A percentile compares a stretch with the other conserved stretches of the same genome.
Evolutionary conservation across 2,113 vertebrate species (phyloP).

Genomic region (Actinemys pallida): DNA sequence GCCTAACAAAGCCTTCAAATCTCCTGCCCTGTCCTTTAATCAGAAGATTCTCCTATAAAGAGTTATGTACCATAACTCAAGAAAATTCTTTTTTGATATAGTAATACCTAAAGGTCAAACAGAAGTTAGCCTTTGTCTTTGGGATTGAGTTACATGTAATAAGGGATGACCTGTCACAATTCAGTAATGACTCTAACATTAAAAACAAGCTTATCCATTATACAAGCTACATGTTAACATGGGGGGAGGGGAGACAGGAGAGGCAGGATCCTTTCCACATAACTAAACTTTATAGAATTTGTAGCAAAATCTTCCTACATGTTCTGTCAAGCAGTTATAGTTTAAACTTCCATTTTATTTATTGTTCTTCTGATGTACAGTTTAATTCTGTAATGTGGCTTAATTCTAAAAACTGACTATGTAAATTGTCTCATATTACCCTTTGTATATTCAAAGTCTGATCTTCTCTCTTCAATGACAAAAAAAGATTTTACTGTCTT

Average conservation of each 20-base stretch:
- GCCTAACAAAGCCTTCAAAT: background rate
- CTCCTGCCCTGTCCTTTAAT: background rate
- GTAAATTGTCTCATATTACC: too few species aligned
- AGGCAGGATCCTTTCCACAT: background rate
- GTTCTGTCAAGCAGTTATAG: background rate
- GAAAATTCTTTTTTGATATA: background rate
- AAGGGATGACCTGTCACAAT: background rate
- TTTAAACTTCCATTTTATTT: background rate
- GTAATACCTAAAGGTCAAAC: background rate
- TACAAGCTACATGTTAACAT: background rate
- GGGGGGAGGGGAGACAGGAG: too few species aligned
- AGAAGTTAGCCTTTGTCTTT: background rate
- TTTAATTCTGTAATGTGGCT: too few species aligned
- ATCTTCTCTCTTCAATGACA: too few species aligned
- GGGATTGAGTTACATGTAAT: background rate
- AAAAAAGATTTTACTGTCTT: too few species aligned
- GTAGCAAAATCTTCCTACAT: background rate
- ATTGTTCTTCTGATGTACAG: background rate
- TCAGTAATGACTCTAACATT: background rate
- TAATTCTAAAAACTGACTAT: too few species aligned
- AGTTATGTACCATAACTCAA: background rate
- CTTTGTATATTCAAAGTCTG: too few species aligned
- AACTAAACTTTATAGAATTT: background rate
- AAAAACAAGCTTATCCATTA: background rate
- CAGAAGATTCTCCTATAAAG: background rate